Percentiles rank a stretch among this genome's conserved stretches.
These are phyloP conservation scores for Elysia chlorotica DNA, from an alignment of 1,140 invertebrate species.

Conservation along the genomic window DNA sequence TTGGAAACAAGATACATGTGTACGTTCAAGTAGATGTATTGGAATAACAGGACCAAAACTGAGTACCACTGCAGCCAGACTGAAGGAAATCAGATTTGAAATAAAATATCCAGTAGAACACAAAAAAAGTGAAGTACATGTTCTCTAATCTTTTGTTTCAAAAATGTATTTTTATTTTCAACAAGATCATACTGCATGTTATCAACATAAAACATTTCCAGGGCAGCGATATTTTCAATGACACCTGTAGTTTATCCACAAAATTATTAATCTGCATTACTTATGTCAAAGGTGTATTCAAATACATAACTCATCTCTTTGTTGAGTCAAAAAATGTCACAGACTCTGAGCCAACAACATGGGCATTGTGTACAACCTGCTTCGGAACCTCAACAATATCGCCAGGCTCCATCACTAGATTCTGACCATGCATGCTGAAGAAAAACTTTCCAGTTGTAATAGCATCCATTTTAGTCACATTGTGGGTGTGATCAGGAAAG, in stretches of 20 bases:
- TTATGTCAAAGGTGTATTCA: neutral
- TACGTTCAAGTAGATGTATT: too few relatives aligned
- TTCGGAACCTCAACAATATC: conserved; percentile 56
- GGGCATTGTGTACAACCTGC: conserved; percentile 49
- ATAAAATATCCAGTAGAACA: too few relatives aligned
- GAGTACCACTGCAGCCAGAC: too few relatives aligned
- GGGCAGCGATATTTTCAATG: neutral
- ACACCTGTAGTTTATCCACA: neutral
- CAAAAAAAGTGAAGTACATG: too few relatives aligned
- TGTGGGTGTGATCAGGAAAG: conserved; percentile 56
- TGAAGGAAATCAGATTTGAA: too few relatives aligned
- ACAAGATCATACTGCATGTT: neutral
- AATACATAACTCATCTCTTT: too few relatives aligned
- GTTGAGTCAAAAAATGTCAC: conserved; percentile 55
- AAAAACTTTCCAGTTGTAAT: conserved; percentile 49
- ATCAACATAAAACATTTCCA: neutral
- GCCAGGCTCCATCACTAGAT: conserved; percentile 50
- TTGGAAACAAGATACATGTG: too few relatives aligned
- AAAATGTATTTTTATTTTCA: neutral
- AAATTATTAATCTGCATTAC: neutral
- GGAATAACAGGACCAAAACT: too few relatives aligned
- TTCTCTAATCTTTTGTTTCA: neutral
- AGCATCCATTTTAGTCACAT: conserved; percentile 51
- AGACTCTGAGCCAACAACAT: conserved; percentile 46
- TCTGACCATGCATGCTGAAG: conserved; percentile 52